phyloP scores from a whole-genome alignment of 2,797 vertebrate genomes.

The Neopelma chrysocephalum region DNA sequence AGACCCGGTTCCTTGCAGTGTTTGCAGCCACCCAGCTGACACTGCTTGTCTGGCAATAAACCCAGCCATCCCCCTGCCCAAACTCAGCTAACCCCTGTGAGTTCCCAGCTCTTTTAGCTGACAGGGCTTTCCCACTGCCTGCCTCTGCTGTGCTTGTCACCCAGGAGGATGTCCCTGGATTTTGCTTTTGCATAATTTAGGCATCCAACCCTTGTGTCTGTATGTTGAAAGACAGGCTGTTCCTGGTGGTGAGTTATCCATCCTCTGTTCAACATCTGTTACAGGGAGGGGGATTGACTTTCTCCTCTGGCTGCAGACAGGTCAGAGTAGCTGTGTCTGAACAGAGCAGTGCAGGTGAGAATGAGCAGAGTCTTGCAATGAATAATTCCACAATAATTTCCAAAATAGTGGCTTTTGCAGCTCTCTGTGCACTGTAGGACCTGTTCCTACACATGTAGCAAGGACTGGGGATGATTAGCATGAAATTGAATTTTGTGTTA shows the following conservation, averaged over 20 bases:
- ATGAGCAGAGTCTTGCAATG: background rate
- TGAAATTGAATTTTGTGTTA: background rate
- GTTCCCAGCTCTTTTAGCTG: background rate
- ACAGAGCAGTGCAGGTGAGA: background rate
- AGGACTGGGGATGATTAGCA: background rate
- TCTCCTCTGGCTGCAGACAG: background rate
- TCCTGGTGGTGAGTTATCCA: background rate
- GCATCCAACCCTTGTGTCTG: background rate
- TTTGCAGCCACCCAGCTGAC: background rate
- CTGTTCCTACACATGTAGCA: background rate
- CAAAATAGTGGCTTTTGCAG: background rate
- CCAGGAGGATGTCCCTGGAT: background rate
- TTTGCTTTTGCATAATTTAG: background rate
- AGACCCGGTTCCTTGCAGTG: background rate
- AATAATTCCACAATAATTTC: background rate
- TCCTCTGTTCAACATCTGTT: background rate
- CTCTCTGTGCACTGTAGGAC: background rate
- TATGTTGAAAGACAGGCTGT: background rate
- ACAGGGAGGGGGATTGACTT: background rate
- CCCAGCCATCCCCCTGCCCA: background rate
- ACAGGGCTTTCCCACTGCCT: background rate
- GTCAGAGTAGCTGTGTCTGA: background rate
- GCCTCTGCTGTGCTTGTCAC: background rate
- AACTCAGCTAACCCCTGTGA: background rate
- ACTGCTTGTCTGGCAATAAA: background rate